Evolutionary conservation across 2,113 vertebrate genomes (phyloP).

Genomic region (Scopus umbretta): DNA sequence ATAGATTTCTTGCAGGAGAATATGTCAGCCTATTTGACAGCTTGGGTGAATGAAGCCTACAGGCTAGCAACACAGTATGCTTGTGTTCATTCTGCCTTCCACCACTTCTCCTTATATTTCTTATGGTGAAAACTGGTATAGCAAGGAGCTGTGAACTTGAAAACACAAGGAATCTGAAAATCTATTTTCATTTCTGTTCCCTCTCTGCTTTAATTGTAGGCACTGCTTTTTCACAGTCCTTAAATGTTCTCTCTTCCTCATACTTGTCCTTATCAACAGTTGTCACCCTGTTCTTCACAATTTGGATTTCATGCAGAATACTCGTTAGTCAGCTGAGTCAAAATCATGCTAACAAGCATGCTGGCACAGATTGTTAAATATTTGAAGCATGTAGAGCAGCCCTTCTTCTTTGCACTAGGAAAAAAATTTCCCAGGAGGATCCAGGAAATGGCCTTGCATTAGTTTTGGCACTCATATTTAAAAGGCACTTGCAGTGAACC

Average conservation of each 20-base stretch:
- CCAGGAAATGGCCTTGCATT: background rate
- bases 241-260: background rate
- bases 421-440: background rate
- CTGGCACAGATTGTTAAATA: background rate
- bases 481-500: background rate
- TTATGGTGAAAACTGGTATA: background rate
- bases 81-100: background rate
- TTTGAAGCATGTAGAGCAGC: background rate
- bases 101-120: background rate
- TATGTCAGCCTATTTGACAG: background rate
- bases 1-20: background rate
- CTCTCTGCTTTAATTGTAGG: background rate
- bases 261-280: background rate
- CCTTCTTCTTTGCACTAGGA: background rate
- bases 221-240: background rate
- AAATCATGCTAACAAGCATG: background rate
- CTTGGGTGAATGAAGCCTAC: background rate
- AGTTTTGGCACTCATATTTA: background rate
- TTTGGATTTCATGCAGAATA: background rate
- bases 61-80: background rate
- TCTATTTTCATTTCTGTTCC: background rate
- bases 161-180: background rate
- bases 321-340: background rate
- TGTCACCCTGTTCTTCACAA: background rate
- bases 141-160: background rate